These are phyloP conservation scores for Leptopterna dolabrata DNA, from an alignment of 2,888 invertebrate species.

Conservation along the genomic window DNA sequence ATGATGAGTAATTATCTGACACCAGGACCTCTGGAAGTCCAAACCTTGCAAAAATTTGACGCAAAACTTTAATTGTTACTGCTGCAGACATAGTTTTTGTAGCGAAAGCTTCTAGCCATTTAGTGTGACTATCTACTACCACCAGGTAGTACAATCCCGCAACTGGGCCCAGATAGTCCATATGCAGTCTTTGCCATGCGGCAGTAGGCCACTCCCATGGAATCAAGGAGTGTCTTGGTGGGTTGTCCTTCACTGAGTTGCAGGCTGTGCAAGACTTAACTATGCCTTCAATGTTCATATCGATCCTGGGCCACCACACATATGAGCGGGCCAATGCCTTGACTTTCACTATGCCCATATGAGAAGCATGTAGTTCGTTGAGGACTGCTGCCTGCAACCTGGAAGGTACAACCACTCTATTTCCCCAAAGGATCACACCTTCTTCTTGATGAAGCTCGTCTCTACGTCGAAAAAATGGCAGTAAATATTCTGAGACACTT, in stretches of 20 bases:
- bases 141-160: background rate
- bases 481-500: background rate
- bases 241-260: background rate
- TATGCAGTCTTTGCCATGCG: slow-evolving; percentile 60
- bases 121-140: slow-evolving; percentile 58
- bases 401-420: background rate
- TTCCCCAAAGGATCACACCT: background rate
- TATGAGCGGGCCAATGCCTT: background rate
- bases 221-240: background rate
- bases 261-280: background rate
- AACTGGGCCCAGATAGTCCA: slow-evolving; percentile 61
- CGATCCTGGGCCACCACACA: background rate
- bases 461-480: background rate
- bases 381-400: background rate
- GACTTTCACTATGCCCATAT: slow-evolving; percentile 63
- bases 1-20: slow-evolving; percentile 9
- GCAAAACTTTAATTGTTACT: background rate
- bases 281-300: background rate
- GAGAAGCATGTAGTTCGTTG: slow-evolving; percentile 18
- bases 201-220: slow-evolving; percentile 59
- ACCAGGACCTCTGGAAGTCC: background rate
- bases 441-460: background rate
- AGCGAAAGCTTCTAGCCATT: slow-evolving; percentile 5
- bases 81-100: background rate
- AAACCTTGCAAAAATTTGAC: slow-evolving; percentile 4